Percentiles rank a stretch among this genome's conserved stretches.
These are phyloP conservation scores for Nemurella pictetii DNA, from an alignment of 2,888 invertebrate genomes.

Conservation along the genomic window DNA sequence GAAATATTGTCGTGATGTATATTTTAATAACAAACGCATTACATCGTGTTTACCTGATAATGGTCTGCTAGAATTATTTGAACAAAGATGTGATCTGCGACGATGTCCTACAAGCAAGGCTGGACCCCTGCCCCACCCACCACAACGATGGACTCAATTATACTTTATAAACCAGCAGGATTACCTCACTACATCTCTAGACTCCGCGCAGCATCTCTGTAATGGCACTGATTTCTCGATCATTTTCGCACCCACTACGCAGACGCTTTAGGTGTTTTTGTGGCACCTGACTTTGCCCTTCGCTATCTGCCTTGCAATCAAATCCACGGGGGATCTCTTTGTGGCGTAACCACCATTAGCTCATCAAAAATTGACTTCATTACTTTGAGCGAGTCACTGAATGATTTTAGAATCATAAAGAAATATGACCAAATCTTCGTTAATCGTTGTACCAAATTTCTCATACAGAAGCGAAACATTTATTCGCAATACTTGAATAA, in stretches of 20 bases:
- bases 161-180: not conserved
- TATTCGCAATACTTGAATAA: not conserved
- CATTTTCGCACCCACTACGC: not conserved
- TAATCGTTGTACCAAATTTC: no score
- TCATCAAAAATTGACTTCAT: not conserved
- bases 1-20: slow-evolving; percentile 1
- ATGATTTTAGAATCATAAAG: not conserved
- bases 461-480: not conserved
- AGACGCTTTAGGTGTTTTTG: not conserved
- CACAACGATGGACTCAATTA: not conserved
- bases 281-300: not conserved
- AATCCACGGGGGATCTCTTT: not conserved
- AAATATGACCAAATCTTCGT: no score
- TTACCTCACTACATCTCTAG: not conserved
- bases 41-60: not conserved
- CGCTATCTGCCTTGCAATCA: not conserved
- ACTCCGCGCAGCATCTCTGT: not conserved
- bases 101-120: not conserved
- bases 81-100: not conserved
- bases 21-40: slow-evolving; percentile 14
- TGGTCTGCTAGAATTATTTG: not conserved
- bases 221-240: not conserved
- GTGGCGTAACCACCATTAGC: not conserved
- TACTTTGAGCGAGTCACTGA: not conserved
- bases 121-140: not conserved